Evolutionary conservation across 2,113 vertebrate species (phyloP), one percentile per base, ranked within the genome.

Genomic region (Pseudorhombus dupliciocellatus): DNA sequence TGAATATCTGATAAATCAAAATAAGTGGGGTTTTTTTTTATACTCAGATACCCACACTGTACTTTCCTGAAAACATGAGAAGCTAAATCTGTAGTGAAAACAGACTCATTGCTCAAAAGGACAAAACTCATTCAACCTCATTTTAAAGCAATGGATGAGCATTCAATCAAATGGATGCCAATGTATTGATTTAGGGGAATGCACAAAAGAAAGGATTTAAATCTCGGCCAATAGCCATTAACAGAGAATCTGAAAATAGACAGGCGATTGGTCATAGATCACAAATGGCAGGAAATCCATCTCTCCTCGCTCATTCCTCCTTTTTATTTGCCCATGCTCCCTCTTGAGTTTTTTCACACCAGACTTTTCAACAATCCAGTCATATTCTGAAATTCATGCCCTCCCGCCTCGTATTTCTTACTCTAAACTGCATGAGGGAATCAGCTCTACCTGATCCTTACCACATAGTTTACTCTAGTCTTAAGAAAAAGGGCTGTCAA

Each of bases 271-370:
- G 88, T 85, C 88, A 86, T 92, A 91, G 84, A 90, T 93, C 88
- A 92, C 84, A 34, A 79, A 90, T 77, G 89, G 84, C 90, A 93
- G 86, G 80, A 92, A 92, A 93, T 93, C 89, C 70, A 92, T 92
- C 77, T 75, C 61, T 72, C 66, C 60, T 80, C 59, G 66, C 61
- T 80, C 69, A 70, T 83, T 82, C 79, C 63, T 69, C 42, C 68
- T 74, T 74, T 85, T 86, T 66, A 86, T 84, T 76, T 74, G 4
- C 48, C 59, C 60, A 24, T 62, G 34, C 58, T 73, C 68, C 21
- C 34, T 60, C 20, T 37, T 16, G 75, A 60, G 54, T 78, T 66
- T 80, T 53, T 50, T 53, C 67, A 75, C n/a, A 58, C 3, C 22
- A 14, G 44, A 21, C 31, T 65, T 63, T 78, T 50, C 74, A 55